Evolutionary conservation across 2,888 invertebrate genomes (phyloP).

Genomic region (Drosophila kanekoi): DNA sequence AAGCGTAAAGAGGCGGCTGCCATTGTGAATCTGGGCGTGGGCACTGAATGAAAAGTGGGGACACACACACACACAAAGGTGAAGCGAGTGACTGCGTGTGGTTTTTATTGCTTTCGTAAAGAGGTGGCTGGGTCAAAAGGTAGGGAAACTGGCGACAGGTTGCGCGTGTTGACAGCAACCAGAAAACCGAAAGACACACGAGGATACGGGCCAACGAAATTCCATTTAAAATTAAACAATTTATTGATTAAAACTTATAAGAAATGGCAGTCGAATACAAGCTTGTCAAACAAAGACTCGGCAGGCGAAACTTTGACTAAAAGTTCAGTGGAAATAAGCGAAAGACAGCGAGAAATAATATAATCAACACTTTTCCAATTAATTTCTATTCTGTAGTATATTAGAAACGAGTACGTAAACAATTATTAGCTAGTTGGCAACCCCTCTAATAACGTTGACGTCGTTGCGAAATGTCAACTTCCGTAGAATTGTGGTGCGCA

Average conservation of each 20-base stretch:
- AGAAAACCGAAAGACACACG: conserved; percentile 25
- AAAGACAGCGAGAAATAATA: too few relatives aligned
- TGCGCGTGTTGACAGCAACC: conserved; percentile 68
- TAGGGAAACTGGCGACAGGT: conserved; percentile 67
- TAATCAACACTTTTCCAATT: too few relatives aligned
- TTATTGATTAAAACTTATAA: conserved; percentile 18
- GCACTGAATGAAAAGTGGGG: conserved; percentile 13
- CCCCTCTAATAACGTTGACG: conserved; percentile 18
- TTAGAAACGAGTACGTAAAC: too few relatives aligned
- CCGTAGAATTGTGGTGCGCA: conserved; percentile 37
- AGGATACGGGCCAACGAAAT: conserved; percentile 34
- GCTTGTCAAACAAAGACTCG: too few relatives aligned
- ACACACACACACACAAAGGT: conserved; percentile 20
- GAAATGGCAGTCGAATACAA: not conserved
- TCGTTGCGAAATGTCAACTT: conserved; percentile 60
- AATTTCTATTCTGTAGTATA: too few relatives aligned
- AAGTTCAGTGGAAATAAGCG: too few relatives aligned
- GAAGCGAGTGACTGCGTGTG: conserved; percentile 68
- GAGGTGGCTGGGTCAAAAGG: conserved; percentile 21
- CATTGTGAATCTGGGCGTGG: conserved; percentile 53
- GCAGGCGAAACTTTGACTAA: too few relatives aligned
- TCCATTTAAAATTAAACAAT: conserved; percentile 26
- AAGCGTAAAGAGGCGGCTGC: conserved; percentile 38
- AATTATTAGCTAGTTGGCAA: too few relatives aligned
- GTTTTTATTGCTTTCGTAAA: conserved; percentile 68